Evolutionary conservation across 2,888 invertebrate species (phyloP).

Genomic region (Chloromyia formosa): DNA sequence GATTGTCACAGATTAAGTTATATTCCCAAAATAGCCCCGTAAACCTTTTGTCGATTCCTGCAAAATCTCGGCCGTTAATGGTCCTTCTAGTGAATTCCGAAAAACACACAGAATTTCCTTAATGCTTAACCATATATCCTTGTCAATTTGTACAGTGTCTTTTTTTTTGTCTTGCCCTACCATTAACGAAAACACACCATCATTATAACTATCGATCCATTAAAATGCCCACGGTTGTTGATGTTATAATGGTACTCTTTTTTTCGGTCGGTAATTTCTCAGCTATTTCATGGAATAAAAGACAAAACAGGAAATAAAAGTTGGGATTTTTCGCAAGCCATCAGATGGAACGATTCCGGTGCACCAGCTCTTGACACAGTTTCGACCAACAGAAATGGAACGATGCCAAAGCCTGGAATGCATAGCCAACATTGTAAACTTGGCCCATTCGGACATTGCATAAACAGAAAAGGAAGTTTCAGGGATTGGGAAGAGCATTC

Average conservation of each 20-base stretch:
- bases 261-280: not conserved
- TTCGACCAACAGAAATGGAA: conserved; percentile 33
- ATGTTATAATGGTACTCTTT: not conserved
- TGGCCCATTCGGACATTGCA: conserved; percentile 9
- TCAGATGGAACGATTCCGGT: conserved; percentile 34
- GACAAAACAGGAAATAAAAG: not conserved
- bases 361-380: conserved; percentile 46
- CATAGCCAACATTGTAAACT: conserved; percentile 35
- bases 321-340: conserved; percentile 34
- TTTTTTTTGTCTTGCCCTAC: too few relatives aligned
- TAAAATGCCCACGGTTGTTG: not conserved
- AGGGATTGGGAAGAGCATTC: too few relatives aligned
- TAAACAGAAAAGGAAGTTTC: conserved; percentile 2
- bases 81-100: too few relatives aligned
- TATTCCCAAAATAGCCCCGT: too few relatives aligned
- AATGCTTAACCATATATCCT: too few relatives aligned
- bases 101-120: too few relatives aligned
- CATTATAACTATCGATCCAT: not conserved
- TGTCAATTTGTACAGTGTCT: too few relatives aligned
- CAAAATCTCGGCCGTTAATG: too few relatives aligned
- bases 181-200: too few relatives aligned
- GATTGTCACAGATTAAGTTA: too few relatives aligned
- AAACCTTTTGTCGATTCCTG: too few relatives aligned
- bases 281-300: conserved; percentile 11
- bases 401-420: conserved; percentile 31